Evolutionary conservation across 2,797 vertebrate species (phyloP).

Genomic region (Lateolabrax maculatus): DNA sequence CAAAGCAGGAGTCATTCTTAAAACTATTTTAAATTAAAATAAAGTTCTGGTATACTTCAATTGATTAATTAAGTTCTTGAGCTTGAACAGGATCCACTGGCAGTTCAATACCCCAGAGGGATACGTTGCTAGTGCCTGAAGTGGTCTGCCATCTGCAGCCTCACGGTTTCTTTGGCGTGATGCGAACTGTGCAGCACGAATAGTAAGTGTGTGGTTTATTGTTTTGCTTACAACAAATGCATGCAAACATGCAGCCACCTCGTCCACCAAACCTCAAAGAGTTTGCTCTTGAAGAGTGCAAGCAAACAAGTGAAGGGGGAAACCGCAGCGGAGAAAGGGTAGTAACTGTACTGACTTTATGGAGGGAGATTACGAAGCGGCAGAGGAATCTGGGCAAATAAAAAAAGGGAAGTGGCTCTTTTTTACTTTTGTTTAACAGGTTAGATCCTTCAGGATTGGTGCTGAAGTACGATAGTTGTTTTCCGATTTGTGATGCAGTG

Average conservation of each 20-base stretch:
- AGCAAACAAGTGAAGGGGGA: constrained; percentile 22
- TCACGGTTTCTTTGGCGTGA: constrained; percentile 16
- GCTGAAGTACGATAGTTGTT: neutral
- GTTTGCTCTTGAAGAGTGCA: constrained; percentile 7
- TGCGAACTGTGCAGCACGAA: constrained; percentile 12
- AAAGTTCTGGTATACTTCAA: neutral
- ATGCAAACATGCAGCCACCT: constrained; percentile 41
- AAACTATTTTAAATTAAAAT: neutral
- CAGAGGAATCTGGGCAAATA: constrained; percentile 9
- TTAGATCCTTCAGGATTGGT: neutral
- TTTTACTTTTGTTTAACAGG: neutral
- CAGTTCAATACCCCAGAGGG: neutral
- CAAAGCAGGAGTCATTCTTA: neutral
- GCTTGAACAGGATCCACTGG: constrained; percentile 13
- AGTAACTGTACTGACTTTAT: constrained; percentile 6
- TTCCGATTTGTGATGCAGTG: neutral
- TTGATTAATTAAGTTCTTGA: neutral
- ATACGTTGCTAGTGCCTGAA: neutral
- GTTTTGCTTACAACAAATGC: constrained; percentile 32
- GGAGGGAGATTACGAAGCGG: constrained; percentile 4
- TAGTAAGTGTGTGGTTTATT: constrained; percentile 21
- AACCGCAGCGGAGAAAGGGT: constrained; percentile 12
- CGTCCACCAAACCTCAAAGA: constrained; percentile 17
- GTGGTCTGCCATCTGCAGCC: constrained; percentile 25
- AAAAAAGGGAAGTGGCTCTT: constrained; percentile 4